These are phyloP conservation scores for Emydocephalus ijimae DNA, from an alignment of 2,113 vertebrate genomes.

Conservation along the genomic window DNA sequence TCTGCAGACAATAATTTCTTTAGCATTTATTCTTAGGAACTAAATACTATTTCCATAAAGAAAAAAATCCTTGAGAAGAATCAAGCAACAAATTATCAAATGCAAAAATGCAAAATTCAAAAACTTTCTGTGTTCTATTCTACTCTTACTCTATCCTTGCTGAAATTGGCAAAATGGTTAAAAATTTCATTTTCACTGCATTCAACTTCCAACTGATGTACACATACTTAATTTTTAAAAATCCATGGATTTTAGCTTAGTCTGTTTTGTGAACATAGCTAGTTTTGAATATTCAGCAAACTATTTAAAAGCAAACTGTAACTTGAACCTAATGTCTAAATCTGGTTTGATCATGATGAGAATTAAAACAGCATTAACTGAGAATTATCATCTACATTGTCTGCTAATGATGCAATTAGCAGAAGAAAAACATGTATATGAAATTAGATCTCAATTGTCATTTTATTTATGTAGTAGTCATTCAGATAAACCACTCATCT, in stretches of 20 bases:
- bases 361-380: neutral
- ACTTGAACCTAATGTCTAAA: neutral
- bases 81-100: neutral
- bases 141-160: neutral
- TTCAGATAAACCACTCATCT: neutral
- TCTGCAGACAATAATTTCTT: neutral
- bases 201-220: neutral
- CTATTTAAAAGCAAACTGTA: neutral
- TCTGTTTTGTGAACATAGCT: neutral
- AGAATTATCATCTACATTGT: neutral
- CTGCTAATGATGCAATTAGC: neutral
- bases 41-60: neutral
- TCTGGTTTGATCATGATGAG: neutral
- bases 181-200: neutral
- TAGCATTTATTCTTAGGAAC: no score
- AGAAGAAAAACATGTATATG: neutral
- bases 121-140: neutral
- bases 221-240: neutral
- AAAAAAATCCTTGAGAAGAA: rapidly evolving
- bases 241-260: neutral
- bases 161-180: rapidly evolving
- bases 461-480: neutral
- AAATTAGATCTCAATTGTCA: neutral
- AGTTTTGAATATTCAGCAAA: neutral
- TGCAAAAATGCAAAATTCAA: neutral